phyloP scores from a whole-genome alignment of 2,797 vertebrate species.

The Vultur gryphus region DNA sequence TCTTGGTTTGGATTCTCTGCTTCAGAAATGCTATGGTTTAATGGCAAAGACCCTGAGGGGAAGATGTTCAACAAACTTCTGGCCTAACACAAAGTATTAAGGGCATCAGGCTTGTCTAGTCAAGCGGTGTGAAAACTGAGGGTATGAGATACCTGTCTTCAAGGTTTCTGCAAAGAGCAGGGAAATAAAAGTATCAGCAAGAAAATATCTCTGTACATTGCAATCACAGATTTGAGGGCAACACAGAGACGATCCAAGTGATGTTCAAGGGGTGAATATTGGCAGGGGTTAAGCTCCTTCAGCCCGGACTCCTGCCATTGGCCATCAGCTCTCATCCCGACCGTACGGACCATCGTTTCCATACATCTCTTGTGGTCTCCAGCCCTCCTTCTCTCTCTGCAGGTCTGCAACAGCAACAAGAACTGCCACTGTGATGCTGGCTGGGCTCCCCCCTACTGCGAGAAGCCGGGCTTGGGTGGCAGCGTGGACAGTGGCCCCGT shows the following conservation, averaged over 20 bases:
- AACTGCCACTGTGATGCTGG: constrained; percentile 90
- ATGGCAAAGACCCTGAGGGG: neutral
- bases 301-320: rapidly evolving
- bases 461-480: constrained; percentile 86
- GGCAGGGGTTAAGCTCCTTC: neutral
- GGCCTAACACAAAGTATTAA: neutral
- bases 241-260: neutral
- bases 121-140: neutral
- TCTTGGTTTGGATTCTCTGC: neutral
- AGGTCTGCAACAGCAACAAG: constrained; percentile 94
- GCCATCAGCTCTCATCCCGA: neutral
- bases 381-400: neutral
- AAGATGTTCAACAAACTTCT: neutral
- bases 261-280: neutral
- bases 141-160: neutral
- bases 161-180: neutral
- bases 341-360: rapidly evolving
- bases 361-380: neutral
- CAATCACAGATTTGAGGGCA: neutral
- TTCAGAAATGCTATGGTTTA: neutral
- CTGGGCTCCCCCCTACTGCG: constrained; percentile 90
- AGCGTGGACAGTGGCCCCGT: constrained; percentile 93
- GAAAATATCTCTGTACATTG: neutral
- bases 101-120: neutral
- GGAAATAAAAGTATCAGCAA: neutral